Evolutionary conservation across 2,797 vertebrate species (phyloP).

Genomic region (Pipistrellus nathusii): DNA sequence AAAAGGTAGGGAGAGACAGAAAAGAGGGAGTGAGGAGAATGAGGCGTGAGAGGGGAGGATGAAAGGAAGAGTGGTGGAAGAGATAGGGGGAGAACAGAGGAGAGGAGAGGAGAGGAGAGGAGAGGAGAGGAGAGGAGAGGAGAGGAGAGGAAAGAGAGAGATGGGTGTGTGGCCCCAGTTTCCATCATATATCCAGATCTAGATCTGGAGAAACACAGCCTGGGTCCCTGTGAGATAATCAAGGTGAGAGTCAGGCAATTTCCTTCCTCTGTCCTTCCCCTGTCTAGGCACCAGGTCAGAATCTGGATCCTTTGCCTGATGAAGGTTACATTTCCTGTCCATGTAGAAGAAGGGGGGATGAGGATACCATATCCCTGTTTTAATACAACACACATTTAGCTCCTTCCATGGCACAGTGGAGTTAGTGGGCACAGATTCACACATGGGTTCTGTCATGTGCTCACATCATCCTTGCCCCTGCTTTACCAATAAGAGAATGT

Average conservation of each 20-base stretch:
- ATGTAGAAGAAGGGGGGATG: not conserved
- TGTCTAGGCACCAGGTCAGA: not conserved
- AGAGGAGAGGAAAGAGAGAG: not conserved
- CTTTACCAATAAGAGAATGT: not conserved
- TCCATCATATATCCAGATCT: not conserved
- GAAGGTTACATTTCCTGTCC: not conserved
- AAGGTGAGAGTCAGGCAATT: not conserved
- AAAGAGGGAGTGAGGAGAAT: too few relatives aligned
- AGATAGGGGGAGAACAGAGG: too few relatives aligned
- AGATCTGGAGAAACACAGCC: not conserved
- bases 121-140: too few relatives aligned
- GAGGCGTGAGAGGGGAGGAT: too few relatives aligned
- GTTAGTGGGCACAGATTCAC: not conserved
- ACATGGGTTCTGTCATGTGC: not conserved
- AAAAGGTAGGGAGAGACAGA: not conserved
- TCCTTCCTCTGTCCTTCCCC: not conserved
- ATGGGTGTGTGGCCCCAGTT: not conserved
- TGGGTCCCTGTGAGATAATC: not conserved
- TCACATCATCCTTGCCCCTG: not conserved
- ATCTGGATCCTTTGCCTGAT: not conserved
- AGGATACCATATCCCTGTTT: not conserved
- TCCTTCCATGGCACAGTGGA: not conserved
- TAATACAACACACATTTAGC: not conserved
- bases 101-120: not conserved
- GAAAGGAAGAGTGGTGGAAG: too few relatives aligned